Base-by-base conservation (phyloP, 2,888 invertebrate species). In the Microplitis manilae region DNA sequence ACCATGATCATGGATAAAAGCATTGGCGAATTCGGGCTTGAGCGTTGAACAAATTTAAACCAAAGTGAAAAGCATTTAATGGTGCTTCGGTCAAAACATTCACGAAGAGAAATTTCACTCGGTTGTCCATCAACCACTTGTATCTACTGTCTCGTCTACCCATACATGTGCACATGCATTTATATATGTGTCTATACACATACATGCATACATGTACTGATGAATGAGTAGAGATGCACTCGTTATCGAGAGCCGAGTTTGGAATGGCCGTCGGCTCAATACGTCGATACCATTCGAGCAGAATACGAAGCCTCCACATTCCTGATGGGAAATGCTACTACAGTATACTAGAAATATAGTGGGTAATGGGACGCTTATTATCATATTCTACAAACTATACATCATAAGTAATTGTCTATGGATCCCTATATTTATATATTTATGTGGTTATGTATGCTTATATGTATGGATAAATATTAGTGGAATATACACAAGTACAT, bases 251-350 rank as follows among this genome's bases (percentile, higher is more conserved):
- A 64, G 41, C 30, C 17, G 39, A 30, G n/a, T 50, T 70, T 50
- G 20, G 62, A 72, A 65, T 72, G 72, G 72, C 17, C 64, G 64
- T 64, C 64, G 13, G 59, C n/a, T 15, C 15, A 40, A 72, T 72
- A 62, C 61, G 60, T 72, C 62, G 62, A 72, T 72, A 62, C n/a
- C 65, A 65, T 61, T 62, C n/a, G 40, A 61, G n/a, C 40, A 9
- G 41, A 72, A 72, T 62, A 72, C 15, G 38, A 40, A 62, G 62
- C 61, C 61, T 62, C 39, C 17, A 62, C 40, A 72, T 62, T 72
- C 30, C 40, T 61, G 9, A 62, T 72, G 38, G 17, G 40, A 62
- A 40, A 17, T 72, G 39, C 38, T 62, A 62, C 40, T 15, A 72
- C 15, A 61, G 15, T 17, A 41, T 17, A 9, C 6, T 40, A 30